Evolutionary conservation across 2,797 vertebrate species (phyloP).

Genomic region (Falco novaeseelandiae): DNA sequence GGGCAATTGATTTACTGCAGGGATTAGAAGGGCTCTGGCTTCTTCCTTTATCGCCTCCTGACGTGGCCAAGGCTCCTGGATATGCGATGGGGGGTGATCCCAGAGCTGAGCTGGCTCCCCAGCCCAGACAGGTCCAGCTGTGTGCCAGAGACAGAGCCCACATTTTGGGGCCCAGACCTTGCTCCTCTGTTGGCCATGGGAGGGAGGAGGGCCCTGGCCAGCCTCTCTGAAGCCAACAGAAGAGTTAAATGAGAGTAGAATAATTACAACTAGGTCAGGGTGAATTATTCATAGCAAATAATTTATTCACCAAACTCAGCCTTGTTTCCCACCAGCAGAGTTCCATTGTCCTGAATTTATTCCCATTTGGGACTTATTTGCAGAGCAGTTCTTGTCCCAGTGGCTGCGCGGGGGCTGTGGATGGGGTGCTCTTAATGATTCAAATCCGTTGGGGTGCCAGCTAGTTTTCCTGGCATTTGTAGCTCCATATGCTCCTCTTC

Average conservation of each 20-base stretch:
- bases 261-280: conserved; percentile 9
- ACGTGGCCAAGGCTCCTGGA: not conserved
- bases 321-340: not conserved
- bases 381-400: not conserved
- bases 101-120: not conserved
- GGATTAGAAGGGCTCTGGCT: not conserved
- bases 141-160: not conserved
- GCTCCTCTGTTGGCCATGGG: not conserved
- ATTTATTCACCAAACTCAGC: conserved; percentile 40
- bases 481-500: not conserved
- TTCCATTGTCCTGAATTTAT: not conserved
- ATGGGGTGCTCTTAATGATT: not conserved
- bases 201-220: not conserved
- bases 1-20: not conserved
- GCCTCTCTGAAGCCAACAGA: not conserved
- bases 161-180: accelerated
- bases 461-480: not conserved
- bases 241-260: conserved; percentile 6
- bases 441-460: not conserved
- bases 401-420: not conserved
- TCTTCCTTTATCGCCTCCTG: not conserved
- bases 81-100: too few relatives aligned
- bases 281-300: conserved; percentile 59
- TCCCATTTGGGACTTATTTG: not conserved
- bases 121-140: not conserved